Conservation (phyloP, 2,797 vertebrate genomes). For the Echiichthys vipera region DNA sequence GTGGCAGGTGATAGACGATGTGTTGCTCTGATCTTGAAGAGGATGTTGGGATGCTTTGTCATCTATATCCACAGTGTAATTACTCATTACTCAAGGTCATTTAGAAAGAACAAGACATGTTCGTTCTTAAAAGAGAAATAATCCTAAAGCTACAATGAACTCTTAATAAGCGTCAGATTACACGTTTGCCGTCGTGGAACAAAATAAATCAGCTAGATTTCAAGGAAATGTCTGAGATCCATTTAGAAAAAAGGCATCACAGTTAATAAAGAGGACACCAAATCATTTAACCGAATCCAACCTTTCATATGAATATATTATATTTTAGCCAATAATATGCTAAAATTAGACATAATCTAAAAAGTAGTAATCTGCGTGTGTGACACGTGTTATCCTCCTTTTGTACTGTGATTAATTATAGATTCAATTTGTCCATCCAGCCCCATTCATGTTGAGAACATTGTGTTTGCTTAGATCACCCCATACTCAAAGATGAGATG, state of each 20-base stretch:
- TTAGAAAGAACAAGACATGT: conserved; percentile 34
- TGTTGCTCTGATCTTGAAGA: conserved; percentile 20
- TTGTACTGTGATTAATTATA: conserved; percentile 48
- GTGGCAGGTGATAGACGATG: conserved; percentile 54
- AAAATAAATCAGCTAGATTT: conserved; percentile 6
- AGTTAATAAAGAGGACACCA: conserved; percentile 8
- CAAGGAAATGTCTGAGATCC: background rate
- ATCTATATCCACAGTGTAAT: conserved; percentile 38
- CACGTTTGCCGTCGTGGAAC: background rate
- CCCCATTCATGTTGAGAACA: conserved; percentile 35
- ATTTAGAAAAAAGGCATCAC: background rate
- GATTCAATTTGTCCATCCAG: conserved; percentile 32
- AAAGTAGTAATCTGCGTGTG: conserved; percentile 3
- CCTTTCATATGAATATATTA: background rate
- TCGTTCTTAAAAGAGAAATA: conserved; percentile 34
- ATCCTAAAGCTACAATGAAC: conserved; percentile 12
- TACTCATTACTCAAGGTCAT: conserved; percentile 41
- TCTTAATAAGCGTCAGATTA: conserved; percentile 25
- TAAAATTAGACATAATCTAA: conserved; percentile 1
- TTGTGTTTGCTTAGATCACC: conserved; percentile 45
- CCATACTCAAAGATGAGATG: conserved; percentile 28
- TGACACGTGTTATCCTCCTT: conserved; percentile 22
- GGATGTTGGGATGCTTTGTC: conserved; percentile 32
- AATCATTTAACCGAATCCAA: conserved; percentile 12
- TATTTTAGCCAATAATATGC: conserved; percentile 7